Evolutionary conservation across 2,113 vertebrate genomes (phyloP).

Genomic region (Alosa alosa): DNA sequence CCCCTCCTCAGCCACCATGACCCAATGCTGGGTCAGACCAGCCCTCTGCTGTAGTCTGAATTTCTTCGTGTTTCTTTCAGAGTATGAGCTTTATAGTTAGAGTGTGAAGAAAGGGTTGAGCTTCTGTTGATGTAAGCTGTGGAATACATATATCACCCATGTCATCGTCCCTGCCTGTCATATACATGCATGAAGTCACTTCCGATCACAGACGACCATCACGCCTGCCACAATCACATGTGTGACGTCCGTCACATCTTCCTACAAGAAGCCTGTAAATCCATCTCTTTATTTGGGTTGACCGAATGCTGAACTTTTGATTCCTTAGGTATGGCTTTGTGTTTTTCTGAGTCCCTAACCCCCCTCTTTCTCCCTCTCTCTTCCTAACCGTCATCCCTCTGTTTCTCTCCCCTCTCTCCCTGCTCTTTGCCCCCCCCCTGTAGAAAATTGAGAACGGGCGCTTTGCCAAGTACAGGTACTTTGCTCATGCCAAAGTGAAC

Average conservation of each 20-base stretch:
- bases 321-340: neutral
- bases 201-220: neutral
- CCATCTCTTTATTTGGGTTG: neutral
- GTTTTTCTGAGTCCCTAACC: constrained; percentile 12
- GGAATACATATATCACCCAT: neutral
- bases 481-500: constrained; percentile 95
- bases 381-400: neutral
- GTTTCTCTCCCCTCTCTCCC: neutral
- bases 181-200: neutral
- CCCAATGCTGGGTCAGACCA: neutral
- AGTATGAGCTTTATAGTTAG: neutral
- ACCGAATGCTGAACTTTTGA: neutral
- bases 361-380: neutral
- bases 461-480: constrained; percentile 94
- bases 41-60: neutral
- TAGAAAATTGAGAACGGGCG: constrained; percentile 98
- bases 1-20: neutral
- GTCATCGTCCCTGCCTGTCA: neutral
- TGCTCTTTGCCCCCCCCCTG: constrained; percentile 13
- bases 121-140: neutral
- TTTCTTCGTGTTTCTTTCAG: neutral
- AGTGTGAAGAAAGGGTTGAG: neutral
- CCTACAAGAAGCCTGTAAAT: neutral
- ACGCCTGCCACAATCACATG: too few species aligned
- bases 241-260: too few species aligned